Evolutionary conservation across 1,140 invertebrate genomes (phyloP).

Genomic region (Megathymus violae): DNA sequence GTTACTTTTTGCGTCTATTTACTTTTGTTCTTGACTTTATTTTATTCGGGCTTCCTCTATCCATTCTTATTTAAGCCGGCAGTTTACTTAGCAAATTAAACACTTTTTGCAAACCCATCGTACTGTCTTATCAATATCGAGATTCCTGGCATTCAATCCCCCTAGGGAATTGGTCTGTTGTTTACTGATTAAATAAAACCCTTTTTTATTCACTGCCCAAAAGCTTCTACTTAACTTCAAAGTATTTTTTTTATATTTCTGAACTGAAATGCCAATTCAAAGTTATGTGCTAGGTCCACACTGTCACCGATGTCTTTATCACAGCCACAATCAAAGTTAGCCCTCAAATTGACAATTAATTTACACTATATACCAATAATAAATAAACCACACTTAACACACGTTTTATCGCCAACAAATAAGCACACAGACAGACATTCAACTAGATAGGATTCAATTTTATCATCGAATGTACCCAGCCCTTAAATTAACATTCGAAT

Average conservation of each 20-base stretch:
- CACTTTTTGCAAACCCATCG: slow-evolving; percentile 27
- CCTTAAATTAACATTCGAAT: not conserved
- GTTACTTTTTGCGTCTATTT: slow-evolving; percentile 26
- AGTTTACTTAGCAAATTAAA: slow-evolving; percentile 34
- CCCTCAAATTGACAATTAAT: too few species aligned
- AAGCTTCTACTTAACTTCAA: too few species aligned
- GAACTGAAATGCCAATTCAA: too few species aligned
- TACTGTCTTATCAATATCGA: slow-evolving; percentile 19
- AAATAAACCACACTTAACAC: too few species aligned
- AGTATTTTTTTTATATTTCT: too few species aligned
- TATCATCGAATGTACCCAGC: not conserved
- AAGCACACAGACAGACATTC: too few species aligned
- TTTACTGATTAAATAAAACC: not conserved
- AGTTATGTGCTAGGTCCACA: too few species aligned
- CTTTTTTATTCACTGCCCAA: not conserved
- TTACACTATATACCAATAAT: too few species aligned
- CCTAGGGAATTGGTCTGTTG: not conserved
- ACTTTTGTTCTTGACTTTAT: slow-evolving; percentile 24
- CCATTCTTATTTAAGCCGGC: slow-evolving; percentile 25
- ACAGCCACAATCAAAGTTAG: too few species aligned
- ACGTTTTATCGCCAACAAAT: too few species aligned
- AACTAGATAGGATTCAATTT: too few species aligned
- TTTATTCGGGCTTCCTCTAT: slow-evolving; percentile 28
- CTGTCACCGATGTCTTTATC: too few species aligned
- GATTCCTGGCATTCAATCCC: not conserved